These are phyloP conservation scores for Agonopterix heracliana DNA, from an alignment of 2,888 invertebrate species.

Conservation along the genomic window DNA sequence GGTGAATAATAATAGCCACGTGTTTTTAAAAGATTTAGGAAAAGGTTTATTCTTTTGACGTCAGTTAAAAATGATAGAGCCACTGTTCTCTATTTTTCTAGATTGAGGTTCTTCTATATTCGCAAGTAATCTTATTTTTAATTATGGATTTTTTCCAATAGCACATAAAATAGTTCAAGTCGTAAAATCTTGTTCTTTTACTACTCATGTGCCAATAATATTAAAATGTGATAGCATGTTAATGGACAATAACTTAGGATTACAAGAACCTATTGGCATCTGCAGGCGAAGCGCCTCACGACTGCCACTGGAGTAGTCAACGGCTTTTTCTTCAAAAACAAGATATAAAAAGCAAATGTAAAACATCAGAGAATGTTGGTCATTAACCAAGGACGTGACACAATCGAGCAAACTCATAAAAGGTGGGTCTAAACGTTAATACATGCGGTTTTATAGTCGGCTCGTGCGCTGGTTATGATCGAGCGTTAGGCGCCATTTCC, in stretches of 20 bases:
- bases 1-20: too few relatives aligned
- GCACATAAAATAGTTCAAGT: too few relatives aligned
- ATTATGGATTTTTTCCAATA: background rate
- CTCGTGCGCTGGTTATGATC: conserved; percentile 59
- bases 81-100: too few relatives aligned
- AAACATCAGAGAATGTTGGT: conserved; percentile 18
- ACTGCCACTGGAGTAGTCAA: background rate
- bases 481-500: conserved; percentile 62
- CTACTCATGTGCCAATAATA: too few relatives aligned
- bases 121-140: too few relatives aligned
- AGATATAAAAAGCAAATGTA: conserved; percentile 1
- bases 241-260: conserved; percentile 3
- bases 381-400: conserved; percentile 45
- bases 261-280: background rate
- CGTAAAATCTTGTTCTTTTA: too few relatives aligned
- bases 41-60: too few relatives aligned
- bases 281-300: background rate
- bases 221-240: background rate
- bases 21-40: too few relatives aligned
- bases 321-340: background rate
- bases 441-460: conserved; percentile 42
- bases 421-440: conserved; percentile 31
- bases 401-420: conserved; percentile 34
- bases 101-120: too few relatives aligned
- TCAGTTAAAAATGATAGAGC: too few relatives aligned